Base-by-base conservation (phyloP, 2,113 vertebrate genomes). In the Siphamia tubifer region DNA sequence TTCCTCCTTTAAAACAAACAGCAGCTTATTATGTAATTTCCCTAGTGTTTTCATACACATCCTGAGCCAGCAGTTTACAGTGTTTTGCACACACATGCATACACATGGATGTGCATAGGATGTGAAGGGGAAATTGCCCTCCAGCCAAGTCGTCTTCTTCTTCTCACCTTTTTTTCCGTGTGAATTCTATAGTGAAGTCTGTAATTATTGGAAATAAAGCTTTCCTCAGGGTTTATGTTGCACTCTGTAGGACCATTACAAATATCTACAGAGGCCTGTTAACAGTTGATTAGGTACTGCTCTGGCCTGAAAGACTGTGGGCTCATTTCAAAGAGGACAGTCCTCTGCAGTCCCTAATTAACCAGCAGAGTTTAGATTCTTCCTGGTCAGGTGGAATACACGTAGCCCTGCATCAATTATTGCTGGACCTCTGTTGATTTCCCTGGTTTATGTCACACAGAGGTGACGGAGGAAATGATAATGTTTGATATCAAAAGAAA, bases 221-320 rank as follows among this genome's bases (percentile, higher is more conserved):
- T 73, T 76, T 87, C 78, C 66, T 82, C 35, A 0, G 77, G 79
- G 70, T 78, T 53, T 35, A 13, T 51, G 48, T 56, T 64, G 47
- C 57, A 57, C 80, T 68, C 72, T 53, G 75, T 52, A 74, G 47
- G 49, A 74, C 78, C 66, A 63, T 83, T 81, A 55, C 81, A 77
- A 77, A 79, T 72, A 83, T 72, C 85, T 83, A 75, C 79, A 32
- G 76, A 88, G 76, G 69, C 77, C 68, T 72, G 74, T 87, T 84
- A 79, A 66, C 2, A 49, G 44, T 56, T 87, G 77, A 84, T 87
- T 58, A 68, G 72, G 34, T 10, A 8, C 56, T 11, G 43, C 24
- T 45, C 58, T 47, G 57, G 67, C 79, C 79, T 12, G 49, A 72
- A 82, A 68, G 67, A 63, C 61, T 4, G 77, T 68, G 71, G 74